Evolutionary conservation across 2,797 vertebrate genomes (phyloP).

Genomic region (Gymnopithys bicolor): DNA sequence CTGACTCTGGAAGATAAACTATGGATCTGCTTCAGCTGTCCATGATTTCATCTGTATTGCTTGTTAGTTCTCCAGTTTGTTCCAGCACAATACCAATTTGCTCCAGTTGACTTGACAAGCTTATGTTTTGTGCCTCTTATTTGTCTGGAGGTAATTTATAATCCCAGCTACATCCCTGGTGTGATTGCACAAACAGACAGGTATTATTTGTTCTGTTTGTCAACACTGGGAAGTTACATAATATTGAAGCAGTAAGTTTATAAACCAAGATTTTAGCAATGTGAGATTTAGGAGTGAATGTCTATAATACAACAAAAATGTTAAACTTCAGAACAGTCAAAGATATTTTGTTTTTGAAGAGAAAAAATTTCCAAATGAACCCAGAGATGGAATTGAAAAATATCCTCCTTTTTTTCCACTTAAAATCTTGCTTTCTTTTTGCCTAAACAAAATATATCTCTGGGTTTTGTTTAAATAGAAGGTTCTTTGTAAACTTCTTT

Average conservation of each 20-base stretch:
- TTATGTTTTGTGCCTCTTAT: slow-evolving; percentile 40
- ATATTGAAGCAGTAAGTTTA: not conserved
- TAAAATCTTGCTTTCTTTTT: not conserved
- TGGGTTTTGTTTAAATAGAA: not conserved
- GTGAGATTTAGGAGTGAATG: not conserved
- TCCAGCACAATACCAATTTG: slow-evolving; percentile 63
- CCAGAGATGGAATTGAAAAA: not conserved
- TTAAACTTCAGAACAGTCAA: not conserved
- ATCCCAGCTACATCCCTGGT: not conserved
- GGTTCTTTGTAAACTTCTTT: not conserved
- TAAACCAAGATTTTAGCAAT: not conserved
- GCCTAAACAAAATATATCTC: not conserved
- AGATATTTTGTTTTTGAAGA: not conserved
- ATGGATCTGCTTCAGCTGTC: slow-evolving; percentile 45
- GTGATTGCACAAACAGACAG: not conserved
- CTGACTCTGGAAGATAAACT: slow-evolving; percentile 55
- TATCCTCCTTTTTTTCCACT: rapidly evolving
- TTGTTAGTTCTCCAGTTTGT: slow-evolving; percentile 65
- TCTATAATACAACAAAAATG: not conserved
- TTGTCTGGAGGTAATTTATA: slow-evolving; percentile 52
- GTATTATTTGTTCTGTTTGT: not conserved
- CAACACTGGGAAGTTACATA: not conserved
- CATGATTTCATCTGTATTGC: slow-evolving; percentile 37
- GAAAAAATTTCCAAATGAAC: not conserved
- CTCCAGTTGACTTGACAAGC: slow-evolving; percentile 70